phyloP scores from a whole-genome alignment of 2,888 invertebrate genomes.

The Nomada ruficornis region DNA sequence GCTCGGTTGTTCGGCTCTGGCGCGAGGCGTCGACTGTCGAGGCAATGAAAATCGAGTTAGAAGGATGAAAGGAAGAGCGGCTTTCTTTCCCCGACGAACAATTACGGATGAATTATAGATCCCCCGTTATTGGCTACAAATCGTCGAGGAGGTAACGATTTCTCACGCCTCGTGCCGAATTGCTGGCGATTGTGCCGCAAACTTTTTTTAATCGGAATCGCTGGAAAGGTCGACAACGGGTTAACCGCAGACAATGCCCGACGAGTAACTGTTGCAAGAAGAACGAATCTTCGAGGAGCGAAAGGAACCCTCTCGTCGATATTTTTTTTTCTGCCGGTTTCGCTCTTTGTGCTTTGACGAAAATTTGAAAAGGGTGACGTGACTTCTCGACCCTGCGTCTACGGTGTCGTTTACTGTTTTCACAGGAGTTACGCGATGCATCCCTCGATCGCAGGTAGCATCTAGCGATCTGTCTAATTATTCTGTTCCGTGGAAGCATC shows the following conservation, averaged over 20 bases:
- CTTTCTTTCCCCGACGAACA: constrained; percentile 66
- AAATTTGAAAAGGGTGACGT: constrained; percentile 67
- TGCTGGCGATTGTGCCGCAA: constrained; percentile 67
- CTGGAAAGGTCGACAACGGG: constrained; percentile 73
- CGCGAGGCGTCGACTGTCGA: constrained; percentile 69
- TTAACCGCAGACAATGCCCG: constrained; percentile 82
- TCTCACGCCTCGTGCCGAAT: constrained; percentile 80
- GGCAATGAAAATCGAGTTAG: constrained; percentile 80
- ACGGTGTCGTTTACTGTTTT: constrained; percentile 43
- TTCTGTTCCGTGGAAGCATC: not conserved
- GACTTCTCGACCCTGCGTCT: constrained; percentile 56
- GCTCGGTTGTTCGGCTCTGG: constrained; percentile 61
- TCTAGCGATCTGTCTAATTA: not conserved
- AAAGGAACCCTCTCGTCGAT: constrained; percentile 48
- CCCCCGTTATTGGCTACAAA: constrained; percentile 72
- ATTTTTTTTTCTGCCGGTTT: constrained; percentile 46
- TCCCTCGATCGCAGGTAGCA: constrained; percentile 46
- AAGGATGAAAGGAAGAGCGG: constrained; percentile 64
- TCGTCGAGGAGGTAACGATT: constrained; percentile 64
- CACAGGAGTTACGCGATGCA: constrained; percentile 17
- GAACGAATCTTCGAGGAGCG: constrained; percentile 60
- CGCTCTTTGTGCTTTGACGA: constrained; percentile 39
- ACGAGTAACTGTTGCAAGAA: constrained; percentile 56
- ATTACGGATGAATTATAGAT: constrained; percentile 82
- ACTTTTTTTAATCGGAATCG: constrained; percentile 70